A percentile compares a stretch with the other conserved stretches of the same genome.
Evolutionary conservation across 2,888 invertebrate genomes (phyloP).

Genomic region (Hipparchia semele): DNA sequence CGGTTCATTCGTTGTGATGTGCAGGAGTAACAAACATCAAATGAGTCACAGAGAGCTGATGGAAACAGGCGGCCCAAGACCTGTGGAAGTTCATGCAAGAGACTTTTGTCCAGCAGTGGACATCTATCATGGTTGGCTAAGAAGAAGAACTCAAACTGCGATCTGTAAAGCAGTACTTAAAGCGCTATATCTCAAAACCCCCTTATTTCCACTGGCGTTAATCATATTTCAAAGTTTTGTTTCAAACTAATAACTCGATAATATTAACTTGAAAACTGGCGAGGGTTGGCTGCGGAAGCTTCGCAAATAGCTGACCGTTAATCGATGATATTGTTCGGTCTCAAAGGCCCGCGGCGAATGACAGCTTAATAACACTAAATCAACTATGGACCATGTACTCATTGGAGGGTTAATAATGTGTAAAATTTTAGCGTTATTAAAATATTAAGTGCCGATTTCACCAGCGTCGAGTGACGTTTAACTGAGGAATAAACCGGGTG

Average conservation of each 20-base stretch:
- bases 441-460: no score
- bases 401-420: conserved; percentile 16
- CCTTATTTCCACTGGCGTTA: conserved; percentile 6
- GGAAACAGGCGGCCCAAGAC: no score
- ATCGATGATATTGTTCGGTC: conserved; percentile 21
- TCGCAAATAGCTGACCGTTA: conserved; percentile 17
- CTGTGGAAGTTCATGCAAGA: no score
- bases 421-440: conserved; percentile 6
- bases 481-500: no score
- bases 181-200: not conserved
- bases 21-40: no score
- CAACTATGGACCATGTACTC: conserved; percentile 12
- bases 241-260: conserved; percentile 17
- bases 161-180: no score
- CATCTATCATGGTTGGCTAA: no score
- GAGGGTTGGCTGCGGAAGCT: not conserved
- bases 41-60: no score
- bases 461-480: no score
- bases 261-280: conserved; percentile 22
- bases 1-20: no score
- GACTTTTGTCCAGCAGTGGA: no score
- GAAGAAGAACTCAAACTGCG: not conserved
- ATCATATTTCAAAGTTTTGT: conserved; percentile 24
- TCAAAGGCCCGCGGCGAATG: conserved; percentile 11
- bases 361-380: conserved; percentile 21